Evolutionary conservation across 2,888 invertebrate genomes (phyloP), one percentile per base, ranked within the genome.

Genomic region (Phorcus lineatus): DNA sequence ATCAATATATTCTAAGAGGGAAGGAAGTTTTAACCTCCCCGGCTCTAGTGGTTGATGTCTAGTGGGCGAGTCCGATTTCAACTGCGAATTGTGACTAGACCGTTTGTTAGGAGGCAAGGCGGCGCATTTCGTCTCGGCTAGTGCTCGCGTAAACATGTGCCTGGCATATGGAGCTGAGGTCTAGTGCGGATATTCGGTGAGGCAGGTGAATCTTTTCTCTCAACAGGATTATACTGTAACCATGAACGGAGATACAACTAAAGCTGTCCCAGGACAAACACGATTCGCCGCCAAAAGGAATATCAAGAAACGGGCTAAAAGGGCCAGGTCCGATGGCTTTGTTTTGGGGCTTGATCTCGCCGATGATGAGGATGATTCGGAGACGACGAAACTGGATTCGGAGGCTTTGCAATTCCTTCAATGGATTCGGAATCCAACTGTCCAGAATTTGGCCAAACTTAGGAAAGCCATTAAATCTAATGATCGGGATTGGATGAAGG

Each of bases 401-500:
- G 90, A 89, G 52, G 87, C 90, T 9, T 79, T 89, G 4, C 87
- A 88, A 80, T 91, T 91, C 79, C 82, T 91, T 16, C 75, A 82
- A 22, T 89, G 89, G 88, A 86, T 91, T 31, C 84, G 90, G 24
- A 91, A 90, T 78, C 90, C 90, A 0, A 88, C 84, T 7, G 83
- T 91, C 28, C 90, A 89, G 79, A 90, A 87, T 79, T 76, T 91
- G 77, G 87, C 89, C 17, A 89, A 87, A 74, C 83, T 91, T 28
- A 81, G 91, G 28, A 86, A 88, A 77, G 85, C 87, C n/a, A 88
- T 91, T 53, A 88, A 87, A 77, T 82, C 82, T 3, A 90, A 89
- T 67, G 91, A 91, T 80, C 83, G 86, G 11, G 90, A 90, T 75
- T 91, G 91, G 90, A 91, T 90, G 89, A 83, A 84, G 67, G 87